A percentile compares a stretch with the other conserved stretches of the same genome.
Evolutionary conservation across 2,113 vertebrate genomes (phyloP).

Genomic region (Petroica traversi): DNA sequence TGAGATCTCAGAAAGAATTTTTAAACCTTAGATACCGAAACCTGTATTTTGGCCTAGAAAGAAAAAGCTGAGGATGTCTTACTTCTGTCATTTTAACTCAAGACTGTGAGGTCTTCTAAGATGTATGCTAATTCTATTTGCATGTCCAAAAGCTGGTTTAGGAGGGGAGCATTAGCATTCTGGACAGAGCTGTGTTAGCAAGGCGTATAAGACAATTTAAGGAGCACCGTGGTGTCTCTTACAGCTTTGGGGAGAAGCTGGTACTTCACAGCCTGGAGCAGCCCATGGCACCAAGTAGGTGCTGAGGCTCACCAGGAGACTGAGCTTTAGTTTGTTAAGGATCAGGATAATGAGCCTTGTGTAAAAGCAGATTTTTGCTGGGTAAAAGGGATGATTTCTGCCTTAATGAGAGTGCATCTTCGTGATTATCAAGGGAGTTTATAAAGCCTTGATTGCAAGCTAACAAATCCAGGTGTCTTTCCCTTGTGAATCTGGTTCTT

Average conservation of each 20-base stretch:
- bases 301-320: background rate
- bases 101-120: background rate
- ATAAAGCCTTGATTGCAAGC: background rate
- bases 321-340: background rate
- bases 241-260: background rate
- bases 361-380: background rate
- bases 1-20: background rate
- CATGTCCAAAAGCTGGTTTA: background rate
- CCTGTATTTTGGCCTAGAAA: background rate
- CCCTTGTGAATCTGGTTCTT: background rate
- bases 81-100: background rate
- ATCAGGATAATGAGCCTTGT: background rate
- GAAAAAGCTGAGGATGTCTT: too few relatives aligned
- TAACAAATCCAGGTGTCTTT: background rate
- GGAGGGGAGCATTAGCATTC: background rate
- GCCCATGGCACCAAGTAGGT: background rate
- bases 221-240: background rate
- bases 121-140: background rate
- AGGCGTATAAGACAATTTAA: background rate
- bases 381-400: background rate
- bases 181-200: background rate
- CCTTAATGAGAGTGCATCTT: background rate
- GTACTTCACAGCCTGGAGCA: background rate
- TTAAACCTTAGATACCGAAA: background rate
- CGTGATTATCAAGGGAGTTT: background rate